Percentiles rank a stretch among this genome's conserved stretches.
Conservation (phyloP, 2,888 invertebrate genomes). For the Spatulosminthurus flaviceps region DNA sequence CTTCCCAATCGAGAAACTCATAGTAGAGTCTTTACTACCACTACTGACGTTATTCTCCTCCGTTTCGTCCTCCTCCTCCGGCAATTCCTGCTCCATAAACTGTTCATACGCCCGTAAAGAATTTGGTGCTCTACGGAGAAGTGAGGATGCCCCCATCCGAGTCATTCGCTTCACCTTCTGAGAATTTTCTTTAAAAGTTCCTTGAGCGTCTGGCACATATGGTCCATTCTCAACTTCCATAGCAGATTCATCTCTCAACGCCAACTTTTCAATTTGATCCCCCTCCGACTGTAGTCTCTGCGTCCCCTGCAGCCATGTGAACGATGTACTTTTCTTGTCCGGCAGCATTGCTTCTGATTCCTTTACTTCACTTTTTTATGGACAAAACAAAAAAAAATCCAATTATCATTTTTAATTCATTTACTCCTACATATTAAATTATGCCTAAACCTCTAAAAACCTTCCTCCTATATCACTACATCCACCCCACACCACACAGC, state of each 20-base stretch:
- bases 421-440: too few species aligned
- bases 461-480: too few species aligned
- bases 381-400: too few species aligned
- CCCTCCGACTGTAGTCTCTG: conserved; percentile 23
- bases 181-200: conserved; percentile 32
- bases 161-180: conserved; percentile 44
- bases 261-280: neutral
- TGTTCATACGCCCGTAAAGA: conserved; percentile 32
- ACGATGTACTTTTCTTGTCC: conserved; percentile 63
- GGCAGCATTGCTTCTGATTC: conserved; percentile 60
- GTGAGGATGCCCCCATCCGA: conserved; percentile 43
- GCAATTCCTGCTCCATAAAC: conserved; percentile 43
- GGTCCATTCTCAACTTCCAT: conserved; percentile 40
- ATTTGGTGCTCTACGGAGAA: conserved; percentile 36
- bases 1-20: conserved; percentile 49
- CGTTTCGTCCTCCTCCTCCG: conserved; percentile 32
- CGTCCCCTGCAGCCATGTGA: conserved; percentile 62
- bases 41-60: conserved; percentile 40
- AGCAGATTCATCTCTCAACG: conserved; percentile 11
- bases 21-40: conserved; percentile 40
- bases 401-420: too few species aligned
- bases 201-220: neutral
- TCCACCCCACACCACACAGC: too few species aligned
- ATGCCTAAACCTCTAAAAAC: too few species aligned
- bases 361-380: too few species aligned